A percentile compares a stretch with the other conserved stretches of the same genome.
Evolutionary conservation across 2,797 vertebrate species (phyloP).

Genomic region (Eulemur rubriventer): DNA sequence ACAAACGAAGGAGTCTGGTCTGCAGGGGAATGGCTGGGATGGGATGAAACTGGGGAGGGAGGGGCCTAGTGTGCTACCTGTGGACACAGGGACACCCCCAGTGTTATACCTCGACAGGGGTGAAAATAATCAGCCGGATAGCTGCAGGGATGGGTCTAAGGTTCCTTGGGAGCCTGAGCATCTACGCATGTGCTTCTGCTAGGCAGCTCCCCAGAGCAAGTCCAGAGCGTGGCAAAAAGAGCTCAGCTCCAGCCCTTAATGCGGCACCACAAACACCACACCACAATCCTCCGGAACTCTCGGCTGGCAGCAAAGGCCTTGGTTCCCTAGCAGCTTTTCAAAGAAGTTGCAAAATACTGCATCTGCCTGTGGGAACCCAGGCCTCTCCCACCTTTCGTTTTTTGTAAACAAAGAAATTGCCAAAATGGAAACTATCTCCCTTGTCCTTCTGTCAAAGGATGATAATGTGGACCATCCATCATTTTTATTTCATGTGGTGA

Average conservation of each 20-base stretch:
- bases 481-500: neutral
- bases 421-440: neutral
- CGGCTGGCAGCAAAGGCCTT: neutral
- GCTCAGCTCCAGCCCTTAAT: neutral
- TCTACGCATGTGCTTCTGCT: rapidly evolving
- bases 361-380: neutral
- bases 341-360: neutral
- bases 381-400: conserved; percentile 38
- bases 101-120: neutral
- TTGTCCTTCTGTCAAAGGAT: neutral
- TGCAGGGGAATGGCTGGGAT: neutral
- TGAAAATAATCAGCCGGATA: neutral
- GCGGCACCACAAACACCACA: too few species aligned
- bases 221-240: neutral
- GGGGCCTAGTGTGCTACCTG: too few species aligned
- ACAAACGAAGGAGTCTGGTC: neutral
- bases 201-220: rapidly evolving
- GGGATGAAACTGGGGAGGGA: neutral
- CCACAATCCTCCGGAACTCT: rapidly evolving
- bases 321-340: neutral
- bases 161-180: too few species aligned
- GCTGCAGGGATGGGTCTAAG: rapidly evolving
- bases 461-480: conserved; percentile 17
- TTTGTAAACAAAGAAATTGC: conserved; percentile 57
- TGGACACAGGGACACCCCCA: rapidly evolving